Conservation (phyloP, 2,888 invertebrate genomes). For the Diaphora mendica region DNA sequence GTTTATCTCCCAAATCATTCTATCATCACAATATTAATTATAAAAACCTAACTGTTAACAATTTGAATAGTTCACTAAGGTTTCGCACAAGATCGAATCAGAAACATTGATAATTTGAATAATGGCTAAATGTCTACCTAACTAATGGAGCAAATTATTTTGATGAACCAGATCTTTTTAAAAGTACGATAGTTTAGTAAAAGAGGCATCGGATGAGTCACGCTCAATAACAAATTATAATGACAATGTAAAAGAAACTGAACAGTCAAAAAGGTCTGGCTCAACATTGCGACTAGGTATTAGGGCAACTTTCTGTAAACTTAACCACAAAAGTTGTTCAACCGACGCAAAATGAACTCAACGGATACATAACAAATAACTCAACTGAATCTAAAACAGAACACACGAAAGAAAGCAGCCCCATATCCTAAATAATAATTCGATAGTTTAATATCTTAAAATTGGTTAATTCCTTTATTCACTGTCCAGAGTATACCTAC, state of each 20-base stretch:
- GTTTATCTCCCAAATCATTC: conserved; percentile 49
- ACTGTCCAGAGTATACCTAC: conserved; percentile 76
- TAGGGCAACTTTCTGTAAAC: conserved; percentile 77
- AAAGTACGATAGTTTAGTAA: conserved; percentile 54
- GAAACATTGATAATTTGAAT: conserved; percentile 78
- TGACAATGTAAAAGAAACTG: conserved; percentile 51
- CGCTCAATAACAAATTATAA: conserved; percentile 52
- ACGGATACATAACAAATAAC: conserved; percentile 59
- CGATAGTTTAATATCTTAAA: conserved; percentile 78
- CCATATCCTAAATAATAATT: conserved; percentile 81
- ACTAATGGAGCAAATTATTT: conserved; percentile 84
- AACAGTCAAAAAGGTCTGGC: conserved; percentile 72
- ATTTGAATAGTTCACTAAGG: conserved; percentile 59
- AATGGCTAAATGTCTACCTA: conserved; percentile 84
- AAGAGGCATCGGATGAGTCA: conserved; percentile 39
- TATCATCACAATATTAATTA: conserved; percentile 55
- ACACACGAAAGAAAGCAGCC: conserved; percentile 75
- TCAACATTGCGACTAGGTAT: conserved; percentile 81
- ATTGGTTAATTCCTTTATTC: conserved; percentile 82
- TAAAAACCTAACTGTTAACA: conserved; percentile 65
- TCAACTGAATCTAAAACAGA: conserved; percentile 66
- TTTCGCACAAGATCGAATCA: conserved; percentile 76
- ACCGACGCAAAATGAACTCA: conserved; percentile 62
- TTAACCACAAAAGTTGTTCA: conserved; percentile 67
- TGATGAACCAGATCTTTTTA: conserved; percentile 77